Base-by-base conservation (phyloP, 2,888 invertebrate species). In the Ethmia dodecea region DNA sequence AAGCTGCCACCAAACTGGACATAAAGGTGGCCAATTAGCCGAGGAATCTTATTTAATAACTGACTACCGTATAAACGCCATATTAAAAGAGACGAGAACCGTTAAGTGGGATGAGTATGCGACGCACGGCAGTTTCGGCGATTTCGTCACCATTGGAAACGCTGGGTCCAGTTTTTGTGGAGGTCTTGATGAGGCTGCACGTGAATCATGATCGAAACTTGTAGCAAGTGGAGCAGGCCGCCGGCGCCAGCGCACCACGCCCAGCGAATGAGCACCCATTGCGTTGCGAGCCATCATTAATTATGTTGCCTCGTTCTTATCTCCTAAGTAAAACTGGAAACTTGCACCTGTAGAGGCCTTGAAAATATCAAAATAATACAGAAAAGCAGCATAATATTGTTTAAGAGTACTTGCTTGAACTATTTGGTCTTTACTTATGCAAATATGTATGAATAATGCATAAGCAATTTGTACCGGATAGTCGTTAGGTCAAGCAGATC, bases 171-270 rank as follows among this genome's bases (percentile, higher is more conserved):
- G 57, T 69, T 73, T 70, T 73, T 69, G 63, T 62, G 59, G 57
- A 58, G 55, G 53, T 51, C 55, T 55, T 60, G 55, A 57, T 57
- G 49, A 57, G 38, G 38, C 40, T 52, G 55, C 40, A 47, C 53
- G 59, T 74, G 72, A 77, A 72, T 77, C 76, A 74, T 70, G 56
- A 49, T 56, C 52, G 53, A 62, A 67, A 62, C 60, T 63, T 54
- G 59, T 53, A 55, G 42, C 49, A 55, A 61, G 62, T 59, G 48
- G 56, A 68, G 59, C 72, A 69, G 61, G 65, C 63, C 57, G 57
- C 52, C 54, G 80, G 83, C 81, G 81, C 80, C 81, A 68, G 49
- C 44, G 52, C 47, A 66, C 77, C 81, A 75, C 80, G 78, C 80
- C 80, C 70, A 50, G 55, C 26, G 26, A 44, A n/a, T n/a, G n/a